Evolutionary conservation across 1,140 invertebrate species (phyloP).

Genomic region (Drosophila novamexicana): DNA sequence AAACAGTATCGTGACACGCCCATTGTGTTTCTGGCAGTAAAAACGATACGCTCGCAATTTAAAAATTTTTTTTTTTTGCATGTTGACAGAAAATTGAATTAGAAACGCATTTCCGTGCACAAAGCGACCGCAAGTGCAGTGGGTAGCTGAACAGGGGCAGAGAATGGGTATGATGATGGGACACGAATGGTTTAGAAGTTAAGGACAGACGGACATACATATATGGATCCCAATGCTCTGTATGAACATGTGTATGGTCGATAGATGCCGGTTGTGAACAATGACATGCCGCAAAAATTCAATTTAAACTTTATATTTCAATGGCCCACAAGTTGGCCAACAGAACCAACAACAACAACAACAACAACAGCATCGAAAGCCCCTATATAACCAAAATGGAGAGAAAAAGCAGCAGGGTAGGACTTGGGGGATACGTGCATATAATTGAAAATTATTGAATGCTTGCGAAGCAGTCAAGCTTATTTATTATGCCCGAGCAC

Average conservation of each 20-base stretch:
- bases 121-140: conserved; percentile 48
- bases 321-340: conserved; percentile 46
- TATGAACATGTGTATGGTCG: conserved; percentile 18
- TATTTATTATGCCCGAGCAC: conserved; percentile 55
- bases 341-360: conserved; percentile 15
- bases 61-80: conserved; percentile 19
- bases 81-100: conserved; percentile 80
- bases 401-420: not conserved
- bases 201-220: conserved; percentile 30
- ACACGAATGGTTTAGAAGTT: conserved; percentile 12
- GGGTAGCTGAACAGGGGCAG: not conserved
- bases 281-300: conserved; percentile 81
- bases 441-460: conserved; percentile 77
- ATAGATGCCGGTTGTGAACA: conserved; percentile 64
- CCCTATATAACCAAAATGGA: conserved; percentile 8
- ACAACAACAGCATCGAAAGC: conserved; percentile 18
- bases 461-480: conserved; percentile 33
- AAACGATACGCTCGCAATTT: conserved; percentile 41
- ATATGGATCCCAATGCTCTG: conserved; percentile 14
- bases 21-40: conserved; percentile 42
- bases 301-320: conserved; percentile 80
- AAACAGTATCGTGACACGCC: conserved; percentile 50
- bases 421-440: conserved; percentile 54
- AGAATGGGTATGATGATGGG: not conserved
- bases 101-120: conserved; percentile 72